Conservation (phyloP, 2,113 vertebrate species). For the Apodemus sylvaticus region DNA sequence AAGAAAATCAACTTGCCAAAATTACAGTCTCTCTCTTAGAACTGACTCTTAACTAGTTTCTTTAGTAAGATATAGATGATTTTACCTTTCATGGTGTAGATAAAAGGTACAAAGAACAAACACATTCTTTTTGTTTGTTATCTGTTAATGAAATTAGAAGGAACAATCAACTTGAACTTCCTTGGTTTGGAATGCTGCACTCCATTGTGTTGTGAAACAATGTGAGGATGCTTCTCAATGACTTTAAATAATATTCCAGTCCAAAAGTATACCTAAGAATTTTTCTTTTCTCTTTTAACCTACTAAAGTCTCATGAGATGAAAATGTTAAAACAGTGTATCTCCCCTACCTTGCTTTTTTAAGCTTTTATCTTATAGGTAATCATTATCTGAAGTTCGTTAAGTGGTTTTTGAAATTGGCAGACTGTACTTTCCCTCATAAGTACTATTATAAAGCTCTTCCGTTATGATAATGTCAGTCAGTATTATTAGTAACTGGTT, state of each 20-base stretch:
- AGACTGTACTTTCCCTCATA: not conserved
- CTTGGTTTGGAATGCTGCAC: not conserved
- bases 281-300: conserved; percentile 1
- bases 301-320: conserved; percentile 56
- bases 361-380: conserved; percentile 56
- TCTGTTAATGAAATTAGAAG: not conserved
- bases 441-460: conserved; percentile 39
- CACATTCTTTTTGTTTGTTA: not conserved
- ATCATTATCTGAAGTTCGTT: conserved; percentile 56
- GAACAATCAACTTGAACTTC: not conserved
- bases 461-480: not conserved
- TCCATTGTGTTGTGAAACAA: not conserved
- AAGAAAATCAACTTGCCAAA: not conserved
- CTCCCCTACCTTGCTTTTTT: not conserved
- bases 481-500: not conserved
- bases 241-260: conserved; percentile 33
- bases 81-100: not conserved
- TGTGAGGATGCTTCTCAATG: not conserved
- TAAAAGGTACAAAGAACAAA: not conserved
- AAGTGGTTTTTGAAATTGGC: conserved; percentile 57
- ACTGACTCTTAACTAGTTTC: not conserved
- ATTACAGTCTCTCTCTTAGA: not conserved
- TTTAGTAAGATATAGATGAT: not conserved
- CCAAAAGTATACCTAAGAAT: not conserved
- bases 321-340: conserved; percentile 33